Evolutionary conservation across 2,113 vertebrate genomes (phyloP).

Genomic region (Cynopterus brachyotis): DNA sequence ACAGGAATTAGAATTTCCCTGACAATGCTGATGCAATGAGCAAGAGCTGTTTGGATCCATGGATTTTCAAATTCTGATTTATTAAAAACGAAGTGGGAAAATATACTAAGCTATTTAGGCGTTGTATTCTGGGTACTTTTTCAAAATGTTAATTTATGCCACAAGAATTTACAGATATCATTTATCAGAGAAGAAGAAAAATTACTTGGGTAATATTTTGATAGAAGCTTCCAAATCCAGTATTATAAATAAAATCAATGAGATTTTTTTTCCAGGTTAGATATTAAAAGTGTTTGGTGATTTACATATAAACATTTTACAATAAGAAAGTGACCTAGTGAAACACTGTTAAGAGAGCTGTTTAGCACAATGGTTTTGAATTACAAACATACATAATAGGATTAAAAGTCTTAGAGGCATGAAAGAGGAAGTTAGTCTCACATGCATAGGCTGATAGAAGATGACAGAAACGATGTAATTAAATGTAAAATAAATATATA

Average conservation of each 20-base stretch:
- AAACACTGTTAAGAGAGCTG: neutral
- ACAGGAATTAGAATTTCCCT: neutral
- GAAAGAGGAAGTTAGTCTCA: constrained; percentile 47
- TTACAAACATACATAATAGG: neutral
- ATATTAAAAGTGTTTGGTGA: neutral
- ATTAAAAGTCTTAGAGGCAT: constrained; percentile 45
- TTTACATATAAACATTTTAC: constrained; percentile 21
- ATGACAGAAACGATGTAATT: constrained; percentile 57
- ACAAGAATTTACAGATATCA: neutral
- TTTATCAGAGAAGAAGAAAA: neutral
- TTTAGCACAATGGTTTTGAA: constrained; percentile 31
- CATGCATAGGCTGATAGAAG: neutral
- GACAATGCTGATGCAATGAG: neutral
- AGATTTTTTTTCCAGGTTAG: constrained; percentile 30
- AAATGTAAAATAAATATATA: constrained; percentile 72
- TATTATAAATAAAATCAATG: neutral
- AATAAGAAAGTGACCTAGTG: constrained; percentile 28
- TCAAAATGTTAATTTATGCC: neutral
- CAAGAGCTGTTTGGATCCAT: neutral
- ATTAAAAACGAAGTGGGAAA: constrained; percentile 32
- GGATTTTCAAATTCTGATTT: neutral
- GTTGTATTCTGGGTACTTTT: neutral
- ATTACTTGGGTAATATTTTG: neutral
- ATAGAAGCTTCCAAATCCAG: constrained; percentile 2
- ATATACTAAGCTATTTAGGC: neutral